phyloP scores from a whole-genome alignment of 2,113 vertebrate species.

The Semnornis frantzii region DNA sequence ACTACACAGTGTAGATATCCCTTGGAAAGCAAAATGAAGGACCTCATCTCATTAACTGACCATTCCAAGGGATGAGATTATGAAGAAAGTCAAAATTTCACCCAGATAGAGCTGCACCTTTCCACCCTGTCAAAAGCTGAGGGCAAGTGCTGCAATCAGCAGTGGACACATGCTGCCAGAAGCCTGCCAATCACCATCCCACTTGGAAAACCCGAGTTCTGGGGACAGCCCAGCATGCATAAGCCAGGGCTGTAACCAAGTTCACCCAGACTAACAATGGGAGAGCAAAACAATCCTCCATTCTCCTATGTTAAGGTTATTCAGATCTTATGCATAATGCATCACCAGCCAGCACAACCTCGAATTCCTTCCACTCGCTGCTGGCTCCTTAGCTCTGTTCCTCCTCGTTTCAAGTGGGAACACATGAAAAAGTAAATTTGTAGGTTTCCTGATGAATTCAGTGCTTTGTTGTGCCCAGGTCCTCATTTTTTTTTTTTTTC shows the following conservation, averaged over 20 bases:
- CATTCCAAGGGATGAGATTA: constrained; percentile 61
- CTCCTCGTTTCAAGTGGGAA: background rate
- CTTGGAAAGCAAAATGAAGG: background rate
- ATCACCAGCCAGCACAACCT: background rate
- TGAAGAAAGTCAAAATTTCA: constrained; percentile 65
- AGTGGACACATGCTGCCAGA: constrained; percentile 77
- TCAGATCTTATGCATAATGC: constrained; percentile 66
- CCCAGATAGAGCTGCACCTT: constrained; percentile 81
- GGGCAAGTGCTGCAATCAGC: constrained; percentile 85
- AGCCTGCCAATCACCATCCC: constrained; percentile 82
- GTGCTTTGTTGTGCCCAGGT: background rate
- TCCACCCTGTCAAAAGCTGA: constrained; percentile 77
- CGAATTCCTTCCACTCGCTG: constrained; percentile 40
- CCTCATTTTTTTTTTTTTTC: constrained; percentile 19
- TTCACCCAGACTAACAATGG: constrained; percentile 70
- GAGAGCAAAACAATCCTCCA: constrained; percentile 49
- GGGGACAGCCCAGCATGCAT: constrained; percentile 65
- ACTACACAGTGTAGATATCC: background rate
- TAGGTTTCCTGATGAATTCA: background rate
- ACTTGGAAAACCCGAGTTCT: background rate
- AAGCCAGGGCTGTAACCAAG: constrained; percentile 75
- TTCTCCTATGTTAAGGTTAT: constrained; percentile 50
- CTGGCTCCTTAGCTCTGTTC: constrained; percentile 36
- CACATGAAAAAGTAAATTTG: background rate
- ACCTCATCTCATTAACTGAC: background rate